phyloP scores from a whole-genome alignment of 2,113 vertebrate genomes.

The Aspidoscelis tigris region DNA sequence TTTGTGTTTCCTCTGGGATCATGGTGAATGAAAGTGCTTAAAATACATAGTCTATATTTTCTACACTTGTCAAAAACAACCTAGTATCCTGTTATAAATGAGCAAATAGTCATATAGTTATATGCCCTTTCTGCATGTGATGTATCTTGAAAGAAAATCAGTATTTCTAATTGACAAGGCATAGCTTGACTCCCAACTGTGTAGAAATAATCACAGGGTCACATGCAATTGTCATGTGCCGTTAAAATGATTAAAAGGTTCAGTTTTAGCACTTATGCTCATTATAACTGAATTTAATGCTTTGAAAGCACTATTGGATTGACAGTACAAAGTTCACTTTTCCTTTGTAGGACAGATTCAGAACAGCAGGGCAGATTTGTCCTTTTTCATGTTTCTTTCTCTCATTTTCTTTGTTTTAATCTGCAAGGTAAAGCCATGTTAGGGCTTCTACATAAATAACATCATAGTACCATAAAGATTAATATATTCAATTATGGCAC shows the following conservation, averaged over 20 bases:
- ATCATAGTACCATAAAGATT: background rate
- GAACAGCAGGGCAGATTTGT: background rate
- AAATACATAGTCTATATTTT: constrained; percentile 16
- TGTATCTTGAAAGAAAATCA: constrained; percentile 33
- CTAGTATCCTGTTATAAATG: constrained; percentile 45
- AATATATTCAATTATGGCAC: background rate
- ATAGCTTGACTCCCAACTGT: background rate
- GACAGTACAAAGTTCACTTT: constrained; percentile 8
- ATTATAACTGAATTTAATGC: background rate
- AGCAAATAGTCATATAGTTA: constrained; percentile 39
- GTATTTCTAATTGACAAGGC: background rate
- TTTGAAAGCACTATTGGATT: constrained; percentile 15
- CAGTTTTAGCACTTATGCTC: background rate
- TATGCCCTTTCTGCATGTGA: constrained; percentile 34
- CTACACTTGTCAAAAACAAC: constrained; percentile 28
- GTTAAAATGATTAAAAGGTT: background rate
- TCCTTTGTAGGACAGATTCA: accelerated
- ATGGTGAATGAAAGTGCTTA: constrained; percentile 42
- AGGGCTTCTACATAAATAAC: no score
- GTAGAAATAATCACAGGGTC: background rate
- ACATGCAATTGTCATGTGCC: accelerated
- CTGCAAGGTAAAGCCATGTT: no score
- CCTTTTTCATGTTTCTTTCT: no score
- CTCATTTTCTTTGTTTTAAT: no score
- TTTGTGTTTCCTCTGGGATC: constrained; percentile 40